Evolutionary conservation across 2,888 invertebrate species (phyloP), one percentile per base, ranked within the genome.

Genomic region (Euplagia quadripunctaria): DNA sequence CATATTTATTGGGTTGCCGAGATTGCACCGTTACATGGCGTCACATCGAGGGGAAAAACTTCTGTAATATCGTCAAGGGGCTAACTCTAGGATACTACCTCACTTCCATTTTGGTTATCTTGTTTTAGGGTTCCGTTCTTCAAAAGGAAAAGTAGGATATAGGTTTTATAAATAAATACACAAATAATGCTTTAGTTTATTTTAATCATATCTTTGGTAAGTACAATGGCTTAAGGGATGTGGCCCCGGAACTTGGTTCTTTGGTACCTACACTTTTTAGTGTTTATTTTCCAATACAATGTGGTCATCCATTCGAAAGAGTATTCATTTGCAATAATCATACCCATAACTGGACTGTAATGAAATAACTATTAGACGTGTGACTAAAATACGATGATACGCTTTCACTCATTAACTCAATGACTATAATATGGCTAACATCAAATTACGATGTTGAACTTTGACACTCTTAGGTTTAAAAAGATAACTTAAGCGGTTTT

Each of bases 181-280:
- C 58, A 74, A 51, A 77, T 83, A 77, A 91, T 89, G 87, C 88
- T 90, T 92, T 86, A 87, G 85, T 91, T 92, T 89, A 90, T 87
- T 89, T 89, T 82, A 82, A 78, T 88, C 88, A 90, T 93, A 94
- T 94, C 95, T 95, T 95, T 95, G 95, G 95, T 95, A 94, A 94
- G 93, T 94, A 93, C 93, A 94, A 93, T 93, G 93, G 93, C 91
- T 89, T 90, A 79, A 82, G 92, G 92, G 92, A 87, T 87, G 82
- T 93, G 92, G 91, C 91, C 94, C 93, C 93, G 80, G 86, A 79
- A 82, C 79, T 93, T 93, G 91, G 91, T 94, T 93, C 93, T 94
- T 94, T 94, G 92, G 91, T 91, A 88, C 82, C 82, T 86, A 86
- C 74, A 73, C 75, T 70, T 77, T 73, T 78, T 77, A 82, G 73